phyloP scores from a whole-genome alignment of 2,797 vertebrate species.

The Xenentodon cancila region DNA sequence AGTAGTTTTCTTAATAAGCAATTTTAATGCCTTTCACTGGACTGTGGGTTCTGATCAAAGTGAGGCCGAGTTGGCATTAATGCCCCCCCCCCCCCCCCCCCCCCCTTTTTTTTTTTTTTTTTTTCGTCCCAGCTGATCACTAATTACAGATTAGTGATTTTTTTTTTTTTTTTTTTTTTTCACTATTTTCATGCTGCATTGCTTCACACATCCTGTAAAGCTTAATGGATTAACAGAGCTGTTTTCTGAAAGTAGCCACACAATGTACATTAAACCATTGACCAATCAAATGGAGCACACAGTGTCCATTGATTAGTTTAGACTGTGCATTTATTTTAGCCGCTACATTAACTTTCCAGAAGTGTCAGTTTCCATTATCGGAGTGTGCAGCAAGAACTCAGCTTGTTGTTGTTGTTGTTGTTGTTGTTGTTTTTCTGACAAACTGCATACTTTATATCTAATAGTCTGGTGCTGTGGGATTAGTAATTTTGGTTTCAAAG shows the following conservation, averaged over 20 bases:
- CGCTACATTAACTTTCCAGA: constrained; percentile 57
- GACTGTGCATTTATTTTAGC: constrained; percentile 24
- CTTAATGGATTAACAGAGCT: constrained; percentile 27
- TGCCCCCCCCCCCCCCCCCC: no score
- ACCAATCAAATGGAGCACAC: constrained; percentile 48
- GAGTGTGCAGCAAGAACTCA: constrained; percentile 11
- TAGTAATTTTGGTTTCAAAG: constrained; percentile 2
- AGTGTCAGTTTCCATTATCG: constrained; percentile 52
- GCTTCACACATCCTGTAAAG: constrained; percentile 6
- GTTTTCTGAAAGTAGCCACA: constrained; percentile 16
- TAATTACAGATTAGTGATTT: constrained; percentile 8
- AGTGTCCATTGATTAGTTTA: constrained; percentile 53
- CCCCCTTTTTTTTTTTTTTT: no score
- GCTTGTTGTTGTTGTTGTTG: not conserved
- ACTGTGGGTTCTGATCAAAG: constrained; percentile 1
- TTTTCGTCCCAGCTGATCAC: constrained; percentile 7
- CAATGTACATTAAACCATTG: constrained; percentile 40
- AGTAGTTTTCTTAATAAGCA: not conserved
- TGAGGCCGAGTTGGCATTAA: constrained; percentile 1
- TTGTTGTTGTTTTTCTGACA: not conserved
- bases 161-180: not conserved
- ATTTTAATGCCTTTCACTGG: constrained; percentile 3
- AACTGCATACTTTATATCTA: constrained; percentile 4
- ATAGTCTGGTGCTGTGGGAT: not conserved
- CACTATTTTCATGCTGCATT: constrained; percentile 6